A percentile compares a stretch with the other conserved stretches of the same genome.
These are phyloP conservation scores for Crossoptilon crossoptilon DNA, from an alignment of 2,797 vertebrate species.

Conservation along the genomic window DNA sequence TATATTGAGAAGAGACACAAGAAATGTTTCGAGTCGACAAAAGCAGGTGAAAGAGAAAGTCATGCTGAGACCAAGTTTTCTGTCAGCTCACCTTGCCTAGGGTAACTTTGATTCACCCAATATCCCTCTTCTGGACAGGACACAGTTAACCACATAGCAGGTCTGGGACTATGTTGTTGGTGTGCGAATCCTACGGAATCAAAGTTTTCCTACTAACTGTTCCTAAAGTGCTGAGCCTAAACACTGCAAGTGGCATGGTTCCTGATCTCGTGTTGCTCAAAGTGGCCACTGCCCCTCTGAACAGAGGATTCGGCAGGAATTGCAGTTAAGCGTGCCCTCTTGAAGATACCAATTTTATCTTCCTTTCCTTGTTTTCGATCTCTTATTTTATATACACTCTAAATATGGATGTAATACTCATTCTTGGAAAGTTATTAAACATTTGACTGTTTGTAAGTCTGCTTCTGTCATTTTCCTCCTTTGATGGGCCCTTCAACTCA, in stretches of 20 bases:
- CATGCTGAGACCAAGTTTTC: slow-evolving; percentile 54
- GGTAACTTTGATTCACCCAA: slow-evolving; percentile 41
- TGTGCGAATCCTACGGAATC: neutral
- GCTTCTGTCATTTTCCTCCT: slow-evolving; percentile 10
- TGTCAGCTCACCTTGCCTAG: slow-evolving; percentile 57
- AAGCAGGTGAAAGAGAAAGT: slow-evolving; percentile 60
- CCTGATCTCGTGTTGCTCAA: neutral
- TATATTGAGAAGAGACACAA: neutral
- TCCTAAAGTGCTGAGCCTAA: slow-evolving; percentile 26
- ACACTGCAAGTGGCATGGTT: neutral
- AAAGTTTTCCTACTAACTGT: slow-evolving; percentile 24
- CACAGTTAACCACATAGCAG: slow-evolving; percentile 24
- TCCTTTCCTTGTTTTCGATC: slow-evolving; percentile 67
- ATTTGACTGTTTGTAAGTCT: slow-evolving; percentile 75
- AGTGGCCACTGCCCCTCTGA: neutral
- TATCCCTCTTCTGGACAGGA: slow-evolving; percentile 40
- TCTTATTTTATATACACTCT: slow-evolving; percentile 73
- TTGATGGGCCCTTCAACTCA: neutral
- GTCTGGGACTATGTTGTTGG: neutral
- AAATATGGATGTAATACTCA: slow-evolving; percentile 62
- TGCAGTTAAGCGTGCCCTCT: slow-evolving; percentile 34
- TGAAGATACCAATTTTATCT: slow-evolving; percentile 47
- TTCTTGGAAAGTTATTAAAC: slow-evolving; percentile 78
- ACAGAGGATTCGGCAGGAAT: slow-evolving; percentile 1
- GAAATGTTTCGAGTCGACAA: slow-evolving; percentile 20